Conservation (phyloP, 2,888 invertebrate species). For the Ashinkailepas kermadecensis region DNA sequence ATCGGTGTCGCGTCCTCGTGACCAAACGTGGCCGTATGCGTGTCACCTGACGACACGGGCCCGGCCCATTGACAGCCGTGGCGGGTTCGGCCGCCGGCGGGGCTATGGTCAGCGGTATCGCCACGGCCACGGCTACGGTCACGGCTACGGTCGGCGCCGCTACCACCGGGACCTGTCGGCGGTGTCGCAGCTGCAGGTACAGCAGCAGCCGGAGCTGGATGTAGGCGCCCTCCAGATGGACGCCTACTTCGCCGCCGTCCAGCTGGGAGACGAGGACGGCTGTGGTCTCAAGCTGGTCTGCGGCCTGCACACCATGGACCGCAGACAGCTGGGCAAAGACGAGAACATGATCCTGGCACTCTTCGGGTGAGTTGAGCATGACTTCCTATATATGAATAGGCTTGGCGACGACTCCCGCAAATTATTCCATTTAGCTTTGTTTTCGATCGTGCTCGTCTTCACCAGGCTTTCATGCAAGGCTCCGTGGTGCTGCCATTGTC, state of each 20-base stretch:
- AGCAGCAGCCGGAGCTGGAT: not conserved
- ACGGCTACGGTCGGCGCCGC: not conserved
- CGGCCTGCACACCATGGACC: not conserved
- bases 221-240: not conserved
- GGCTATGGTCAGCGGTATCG: not conserved
- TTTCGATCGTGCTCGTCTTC: too few species aligned
- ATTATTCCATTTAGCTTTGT: too few species aligned
- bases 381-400: too few species aligned
- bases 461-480: too few species aligned
- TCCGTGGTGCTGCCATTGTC: too few species aligned
- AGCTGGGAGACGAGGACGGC: not conserved
- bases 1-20: too few species aligned
- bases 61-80: not conserved
- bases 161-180: constrained; percentile 3
- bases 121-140: not conserved
- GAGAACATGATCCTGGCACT: constrained; percentile 11
- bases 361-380: not conserved
- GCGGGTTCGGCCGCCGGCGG: not conserved
- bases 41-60: too few species aligned
- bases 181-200: not conserved
- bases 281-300: not conserved
- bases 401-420: too few species aligned
- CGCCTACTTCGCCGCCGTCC: not conserved
- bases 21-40: too few species aligned
- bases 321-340: not conserved